Percentiles rank a stretch among this genome's conserved stretches.
These are phyloP conservation scores for Microplitis demolitor DNA, from an alignment of 1,140 invertebrate genomes.

Conservation along the genomic window DNA sequence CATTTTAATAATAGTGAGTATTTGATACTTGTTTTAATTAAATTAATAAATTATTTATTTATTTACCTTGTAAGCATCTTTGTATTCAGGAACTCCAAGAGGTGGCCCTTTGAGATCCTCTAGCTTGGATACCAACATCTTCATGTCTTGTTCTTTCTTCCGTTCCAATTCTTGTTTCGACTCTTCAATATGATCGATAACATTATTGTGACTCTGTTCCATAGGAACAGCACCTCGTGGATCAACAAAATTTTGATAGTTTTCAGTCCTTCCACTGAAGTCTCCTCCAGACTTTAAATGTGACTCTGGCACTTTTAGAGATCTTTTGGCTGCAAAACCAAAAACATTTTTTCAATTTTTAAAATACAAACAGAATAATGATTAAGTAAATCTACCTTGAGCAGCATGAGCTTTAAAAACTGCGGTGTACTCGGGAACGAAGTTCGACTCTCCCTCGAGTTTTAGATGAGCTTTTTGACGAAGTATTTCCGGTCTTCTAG, in stretches of 20 bases:
- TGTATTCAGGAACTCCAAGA: constrained; percentile 55
- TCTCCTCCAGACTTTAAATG: constrained; percentile 45
- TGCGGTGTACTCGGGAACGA: constrained; percentile 55
- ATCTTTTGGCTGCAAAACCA: constrained; percentile 38
- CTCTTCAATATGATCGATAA: not conserved
- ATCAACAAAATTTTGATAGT: constrained; percentile 42
- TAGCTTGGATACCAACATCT: constrained; percentile 48
- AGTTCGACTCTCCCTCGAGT: constrained; percentile 55
- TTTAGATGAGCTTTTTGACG: constrained; percentile 53
- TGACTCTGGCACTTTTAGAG: constrained; percentile 40
- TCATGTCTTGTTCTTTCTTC: constrained; percentile 51
- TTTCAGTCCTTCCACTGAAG: constrained; percentile 46
- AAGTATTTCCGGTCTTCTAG: constrained; percentile 51
- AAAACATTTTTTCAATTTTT: not conserved
- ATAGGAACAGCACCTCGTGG: constrained; percentile 32
- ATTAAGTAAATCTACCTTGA: constrained; percentile 39
- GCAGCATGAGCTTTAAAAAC: constrained; percentile 49
- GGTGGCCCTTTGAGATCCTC: constrained; percentile 49
- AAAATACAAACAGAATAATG: not conserved
- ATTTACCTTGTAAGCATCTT: constrained; percentile 54
- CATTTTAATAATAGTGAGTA: not conserved
- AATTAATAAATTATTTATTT: constrained; percentile 1
- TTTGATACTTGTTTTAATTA: not conserved
- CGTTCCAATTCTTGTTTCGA: not conserved
- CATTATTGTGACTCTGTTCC: constrained; percentile 25